Percentiles rank a stretch among this genome's conserved stretches.
These are phyloP conservation scores for Jordanella pulchra DNA, from an alignment of 2,797 vertebrate genomes.

Conservation along the genomic window DNA sequence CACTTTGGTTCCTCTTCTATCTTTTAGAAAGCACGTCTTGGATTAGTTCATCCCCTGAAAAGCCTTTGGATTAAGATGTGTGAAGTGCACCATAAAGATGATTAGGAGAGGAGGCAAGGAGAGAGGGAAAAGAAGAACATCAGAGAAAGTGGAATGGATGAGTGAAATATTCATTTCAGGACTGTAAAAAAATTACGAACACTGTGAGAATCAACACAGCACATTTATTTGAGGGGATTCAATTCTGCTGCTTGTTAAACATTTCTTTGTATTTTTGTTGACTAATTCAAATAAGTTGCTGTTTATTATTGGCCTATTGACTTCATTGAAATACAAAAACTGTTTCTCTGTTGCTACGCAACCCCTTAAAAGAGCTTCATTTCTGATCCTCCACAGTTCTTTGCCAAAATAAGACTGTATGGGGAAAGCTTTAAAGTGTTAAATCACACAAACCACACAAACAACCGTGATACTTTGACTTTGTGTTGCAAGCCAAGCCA, in stretches of 20 bases:
- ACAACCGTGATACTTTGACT: not conserved
- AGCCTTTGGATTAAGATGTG: slow-evolving; percentile 55
- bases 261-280: slow-evolving; percentile 25
- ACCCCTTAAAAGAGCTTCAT: slow-evolving; percentile 49
- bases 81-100: slow-evolving; percentile 30
- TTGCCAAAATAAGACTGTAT: slow-evolving; percentile 25
- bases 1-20: slow-evolving; percentile 53
- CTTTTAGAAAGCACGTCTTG: slow-evolving; percentile 56
- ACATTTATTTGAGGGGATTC: slow-evolving; percentile 8
- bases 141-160: slow-evolving; percentile 5
- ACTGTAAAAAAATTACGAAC: slow-evolving; percentile 2
- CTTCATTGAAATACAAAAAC: slow-evolving; percentile 32
- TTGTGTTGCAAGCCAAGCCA: not conserved
- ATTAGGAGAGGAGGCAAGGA: slow-evolving; percentile 21
- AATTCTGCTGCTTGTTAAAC: slow-evolving; percentile 24
- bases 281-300: slow-evolving; percentile 23
- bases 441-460: not conserved
- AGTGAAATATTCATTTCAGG: not conserved
- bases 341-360: slow-evolving; percentile 56
- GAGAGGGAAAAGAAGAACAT: slow-evolving; percentile 7
- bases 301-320: slow-evolving; percentile 19
- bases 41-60: slow-evolving; percentile 55
- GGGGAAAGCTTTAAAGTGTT: slow-evolving; percentile 26
- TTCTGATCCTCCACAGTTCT: slow-evolving; percentile 33
- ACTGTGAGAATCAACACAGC: not conserved